phyloP scores from a whole-genome alignment of 2,888 invertebrate genomes.

The Azorinus chamasolen region DNA sequence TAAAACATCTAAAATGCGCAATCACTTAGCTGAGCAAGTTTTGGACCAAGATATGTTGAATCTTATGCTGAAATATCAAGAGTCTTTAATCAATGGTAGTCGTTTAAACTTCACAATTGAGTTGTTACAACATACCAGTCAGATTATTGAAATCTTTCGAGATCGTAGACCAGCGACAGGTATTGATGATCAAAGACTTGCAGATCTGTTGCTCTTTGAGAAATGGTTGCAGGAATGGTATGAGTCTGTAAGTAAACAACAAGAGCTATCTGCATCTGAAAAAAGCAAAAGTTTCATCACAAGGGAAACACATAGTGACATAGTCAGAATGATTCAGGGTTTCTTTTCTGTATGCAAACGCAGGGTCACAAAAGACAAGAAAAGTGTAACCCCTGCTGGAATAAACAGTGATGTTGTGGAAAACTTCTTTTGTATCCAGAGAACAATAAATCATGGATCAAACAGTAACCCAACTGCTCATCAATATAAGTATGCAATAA shows the following conservation, averaged over 20 bases:
- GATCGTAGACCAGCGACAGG: conserved; percentile 32
- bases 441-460: conserved; percentile 46
- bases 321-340: conserved; percentile 39
- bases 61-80: conserved; percentile 32
- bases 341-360: conserved; percentile 30
- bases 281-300: conserved; percentile 37
- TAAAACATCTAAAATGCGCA: conserved; percentile 35
- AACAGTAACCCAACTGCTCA: conserved; percentile 35
- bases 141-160: conserved; percentile 39
- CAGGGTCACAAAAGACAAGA: conserved; percentile 26
- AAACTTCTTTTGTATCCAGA: conserved; percentile 53
- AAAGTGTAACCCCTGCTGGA: conserved; percentile 45
- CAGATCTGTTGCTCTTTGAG: conserved; percentile 12
- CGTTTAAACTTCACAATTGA: conserved; percentile 30
- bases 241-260: conserved; percentile 1
- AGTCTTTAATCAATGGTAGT: conserved; percentile 24
- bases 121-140: conserved; percentile 29
- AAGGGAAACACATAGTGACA: conserved; percentile 42
- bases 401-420: conserved; percentile 51
- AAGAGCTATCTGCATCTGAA: conserved; percentile 23
- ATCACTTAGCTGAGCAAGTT: conserved; percentile 38
- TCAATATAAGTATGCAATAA: conserved; percentile 52
- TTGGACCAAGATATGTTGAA: conserved; percentile 28
- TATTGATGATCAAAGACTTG: conserved; percentile 30
- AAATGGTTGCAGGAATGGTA: conserved; percentile 35